Base-by-base conservation (phyloP, 1,140 invertebrate species). In the Anastatus disparis region DNA sequence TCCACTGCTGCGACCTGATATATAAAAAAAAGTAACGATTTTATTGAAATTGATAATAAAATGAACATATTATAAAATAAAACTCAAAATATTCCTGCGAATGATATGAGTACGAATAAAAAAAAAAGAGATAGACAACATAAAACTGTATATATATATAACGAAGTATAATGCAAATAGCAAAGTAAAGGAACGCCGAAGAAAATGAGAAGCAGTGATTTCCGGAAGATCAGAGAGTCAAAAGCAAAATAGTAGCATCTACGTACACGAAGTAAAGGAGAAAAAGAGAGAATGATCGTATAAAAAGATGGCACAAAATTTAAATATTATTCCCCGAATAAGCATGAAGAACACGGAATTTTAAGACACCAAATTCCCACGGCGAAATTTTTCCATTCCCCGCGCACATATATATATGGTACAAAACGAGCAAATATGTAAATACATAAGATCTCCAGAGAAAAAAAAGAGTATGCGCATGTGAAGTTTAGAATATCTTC, bases 221-320 rank as follows among this genome's bases (percentile, higher is more conserved):
- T 63, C 29, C 42, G 52, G 22, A 4, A 63, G 46, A 62, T 69
- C 40, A 50, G 53, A 68, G 65, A 26, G 24, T 9, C 7, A 8
- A 17, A 52, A 20, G 15, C 13, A 22, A 27, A 52, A 2, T n/a
- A 12, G 12, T 12, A 61, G 12, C 6, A 8, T 38, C 48, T 46
- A 55, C 50, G 59, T 27, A 70, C 38, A 63, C 44, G 46, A 63
- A 70, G 58, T 9, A 27, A 8, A 17, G 24, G 48, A 27, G 48
- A 22, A 27, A 52, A 2, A 27, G 22, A 20, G 9, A 61, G 12
- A 15, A 8, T 38, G 59, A 55, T 63, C 50, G 59, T 27, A 70
- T 46, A 63, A 55, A 55, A 63, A 70, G 58, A 70, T 63, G 59
- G 50, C n/a, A n/a, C n/a, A 70, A 58, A 70, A 70, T 70, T 70